These are phyloP conservation scores for Dicroscelio sp. DNA, from an alignment of 2,888 invertebrate genomes.

Conservation along the genomic window DNA sequence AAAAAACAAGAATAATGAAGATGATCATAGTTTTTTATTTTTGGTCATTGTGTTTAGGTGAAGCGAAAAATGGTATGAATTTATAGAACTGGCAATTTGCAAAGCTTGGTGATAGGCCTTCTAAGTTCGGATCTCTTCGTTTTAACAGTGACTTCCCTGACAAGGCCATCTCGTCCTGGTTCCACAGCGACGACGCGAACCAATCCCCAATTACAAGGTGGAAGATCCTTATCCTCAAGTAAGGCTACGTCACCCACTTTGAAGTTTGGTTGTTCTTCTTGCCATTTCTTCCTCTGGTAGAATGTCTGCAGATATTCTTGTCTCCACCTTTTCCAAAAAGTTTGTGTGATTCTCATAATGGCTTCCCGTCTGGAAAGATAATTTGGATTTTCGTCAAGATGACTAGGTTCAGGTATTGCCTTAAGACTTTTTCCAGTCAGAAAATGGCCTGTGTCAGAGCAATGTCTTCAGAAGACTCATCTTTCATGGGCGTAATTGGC, in stretches of 20 bases:
- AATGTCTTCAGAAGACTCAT: background rate
- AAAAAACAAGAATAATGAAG: background rate
- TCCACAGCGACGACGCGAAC: background rate
- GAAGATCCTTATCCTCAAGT: background rate
- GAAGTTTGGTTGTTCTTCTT: background rate
- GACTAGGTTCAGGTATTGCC: slow-evolving; percentile 13
- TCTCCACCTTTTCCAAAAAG: slow-evolving; percentile 17
- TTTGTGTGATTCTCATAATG: background rate
- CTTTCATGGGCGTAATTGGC: background rate
- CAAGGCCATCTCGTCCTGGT: background rate
- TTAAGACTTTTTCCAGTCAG: slow-evolving; percentile 1
- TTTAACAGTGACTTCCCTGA: slow-evolving; percentile 15
- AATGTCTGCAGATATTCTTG: background rate
- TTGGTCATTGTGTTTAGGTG: background rate
- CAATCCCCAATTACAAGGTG: background rate
- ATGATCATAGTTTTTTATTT: background rate
- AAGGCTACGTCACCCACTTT: slow-evolving; percentile 9
- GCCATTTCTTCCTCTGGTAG: background rate
- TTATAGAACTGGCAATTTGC: background rate
- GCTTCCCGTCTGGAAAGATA: background rate
- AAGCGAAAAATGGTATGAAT: background rate
- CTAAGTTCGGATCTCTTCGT: background rate
- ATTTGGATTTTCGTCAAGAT: background rate
- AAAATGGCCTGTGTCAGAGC: slow-evolving; percentile 32
- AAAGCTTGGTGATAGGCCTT: slow-evolving; percentile 23